Percentiles rank a stretch among this genome's conserved stretches.
Conservation (phyloP, 2,797 vertebrate genomes). For the Enteromius unitaeniatus region DNA sequence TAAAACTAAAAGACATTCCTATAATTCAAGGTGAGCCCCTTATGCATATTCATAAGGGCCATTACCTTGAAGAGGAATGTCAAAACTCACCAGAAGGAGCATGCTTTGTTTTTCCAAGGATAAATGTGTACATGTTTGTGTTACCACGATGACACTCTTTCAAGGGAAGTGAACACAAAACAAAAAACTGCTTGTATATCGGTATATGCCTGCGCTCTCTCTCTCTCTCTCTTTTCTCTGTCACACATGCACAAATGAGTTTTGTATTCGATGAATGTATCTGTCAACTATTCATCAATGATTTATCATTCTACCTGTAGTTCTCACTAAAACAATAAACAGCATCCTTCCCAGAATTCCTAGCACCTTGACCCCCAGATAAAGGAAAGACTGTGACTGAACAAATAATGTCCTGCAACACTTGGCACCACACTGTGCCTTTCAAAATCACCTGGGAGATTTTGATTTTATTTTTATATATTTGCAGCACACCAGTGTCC, state of each 20-base stretch:
- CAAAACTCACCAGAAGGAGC: slow-evolving; percentile 53
- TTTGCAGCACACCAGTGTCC: neutral
- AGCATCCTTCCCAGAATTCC: slow-evolving; percentile 46
- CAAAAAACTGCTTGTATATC: slow-evolving; percentile 30
- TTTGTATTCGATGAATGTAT: slow-evolving; percentile 45
- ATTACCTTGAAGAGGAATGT: slow-evolving; percentile 59
- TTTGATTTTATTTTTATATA: slow-evolving; percentile 7
- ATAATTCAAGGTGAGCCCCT: slow-evolving; percentile 62
- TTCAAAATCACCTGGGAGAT: neutral
- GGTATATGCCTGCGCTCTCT: neutral
- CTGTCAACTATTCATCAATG: slow-evolving; percentile 48
- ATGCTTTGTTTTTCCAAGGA: slow-evolving; percentile 57
- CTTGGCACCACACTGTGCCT: neutral
- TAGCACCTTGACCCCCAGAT: slow-evolving; percentile 49
- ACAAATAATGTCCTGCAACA: slow-evolving; percentile 25
- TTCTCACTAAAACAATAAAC: slow-evolving; percentile 55
- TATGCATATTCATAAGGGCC: slow-evolving; percentile 58
- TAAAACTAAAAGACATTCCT: slow-evolving; percentile 50
- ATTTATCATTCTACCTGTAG: slow-evolving; percentile 44
- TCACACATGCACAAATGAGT: slow-evolving; percentile 26
- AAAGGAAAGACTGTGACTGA: slow-evolving; percentile 15
- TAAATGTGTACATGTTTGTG: slow-evolving; percentile 50
- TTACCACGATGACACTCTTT: slow-evolving; percentile 55
- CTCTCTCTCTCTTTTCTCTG: neutral
- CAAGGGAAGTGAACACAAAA: slow-evolving; percentile 48